Conservation (phyloP, 2,113 vertebrate species). For the Recurvirostra avosetta region DNA sequence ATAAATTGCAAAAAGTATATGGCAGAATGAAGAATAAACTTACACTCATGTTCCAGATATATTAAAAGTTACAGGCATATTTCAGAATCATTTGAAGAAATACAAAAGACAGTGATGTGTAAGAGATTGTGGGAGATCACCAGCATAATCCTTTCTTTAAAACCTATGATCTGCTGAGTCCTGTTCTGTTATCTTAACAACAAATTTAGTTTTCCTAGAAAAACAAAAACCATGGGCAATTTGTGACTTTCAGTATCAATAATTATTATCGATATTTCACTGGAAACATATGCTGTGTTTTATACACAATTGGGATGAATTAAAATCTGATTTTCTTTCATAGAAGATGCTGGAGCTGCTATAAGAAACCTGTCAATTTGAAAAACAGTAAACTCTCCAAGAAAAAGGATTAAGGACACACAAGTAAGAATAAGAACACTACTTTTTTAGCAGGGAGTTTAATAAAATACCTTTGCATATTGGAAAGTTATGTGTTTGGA, state of each 20-base stretch:
- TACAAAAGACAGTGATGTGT: accelerated
- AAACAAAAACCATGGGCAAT: neutral
- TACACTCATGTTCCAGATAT: neutral
- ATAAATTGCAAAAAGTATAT: neutral
- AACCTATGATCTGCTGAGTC: neutral
- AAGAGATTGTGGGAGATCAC: neutral
- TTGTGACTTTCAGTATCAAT: neutral
- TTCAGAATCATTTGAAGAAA: neutral
- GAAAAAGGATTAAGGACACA: neutral
- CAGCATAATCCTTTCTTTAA: neutral
- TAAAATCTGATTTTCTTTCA: neutral
- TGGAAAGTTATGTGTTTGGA: neutral
- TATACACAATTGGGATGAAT: neutral
- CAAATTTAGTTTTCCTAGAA: neutral
- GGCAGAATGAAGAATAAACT: neutral
- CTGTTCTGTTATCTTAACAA: neutral
- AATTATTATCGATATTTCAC: neutral
- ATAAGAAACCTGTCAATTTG: neutral
- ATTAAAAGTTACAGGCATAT: neutral
- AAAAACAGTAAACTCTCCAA: neutral
- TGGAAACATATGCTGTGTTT: neutral
- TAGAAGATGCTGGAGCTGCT: neutral
- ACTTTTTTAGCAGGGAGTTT: neutral
- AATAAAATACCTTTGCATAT: neutral
- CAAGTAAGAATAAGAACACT: neutral